Base-by-base conservation (phyloP, 2,888 invertebrate genomes). In the Apocheima hispidaria region DNA sequence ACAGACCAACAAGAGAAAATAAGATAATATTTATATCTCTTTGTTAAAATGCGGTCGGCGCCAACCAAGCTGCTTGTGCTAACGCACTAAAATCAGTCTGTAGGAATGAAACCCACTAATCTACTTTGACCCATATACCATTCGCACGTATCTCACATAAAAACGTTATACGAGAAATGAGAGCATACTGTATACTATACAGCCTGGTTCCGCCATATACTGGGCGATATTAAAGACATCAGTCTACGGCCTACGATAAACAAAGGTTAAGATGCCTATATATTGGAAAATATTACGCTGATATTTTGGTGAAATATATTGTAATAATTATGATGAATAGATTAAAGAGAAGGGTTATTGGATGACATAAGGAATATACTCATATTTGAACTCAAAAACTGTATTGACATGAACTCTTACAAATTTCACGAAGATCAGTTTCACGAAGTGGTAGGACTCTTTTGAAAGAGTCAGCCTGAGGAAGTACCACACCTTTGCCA, bases 221-320 rank as follows among this genome's bases (percentile, higher is more conserved):
- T 67, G 66, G 62, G 66, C 68, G 72, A 77, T 83, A 82, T 82
- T 83, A 82, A 82, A 79, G 74, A 78, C 81, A 83, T 83, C 75
- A 81, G 77, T 81, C 72, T 71, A 78, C 72, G 63, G 78, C 74
- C 73, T 71, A 75, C 77, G 72, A 81, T 83, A 83, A 82, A 83
- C 82, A 82, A 82, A 74, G 73, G 77, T 60, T 60, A 46, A 38
- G 53, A 38, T 2, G 28, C 26, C n/a, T 48, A 33, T 51, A 41
- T 38, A 48, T 40, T 43, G 41, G 40, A 23, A 26, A n/a, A 48
- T 40, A 56, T 56, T 33, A 40, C 43, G 10, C 23, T 14, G 21
- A 55, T 46, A 33, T 60, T 55, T 28, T 9, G 18, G 10, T 41
- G 26, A 43, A 50, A 48, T 49, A 38, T 30, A 30, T 18, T 46